Evolutionary conservation across 2,888 invertebrate species (phyloP), one percentile per base, ranked within the genome.

Genomic region (Cylloceria caligata): DNA sequence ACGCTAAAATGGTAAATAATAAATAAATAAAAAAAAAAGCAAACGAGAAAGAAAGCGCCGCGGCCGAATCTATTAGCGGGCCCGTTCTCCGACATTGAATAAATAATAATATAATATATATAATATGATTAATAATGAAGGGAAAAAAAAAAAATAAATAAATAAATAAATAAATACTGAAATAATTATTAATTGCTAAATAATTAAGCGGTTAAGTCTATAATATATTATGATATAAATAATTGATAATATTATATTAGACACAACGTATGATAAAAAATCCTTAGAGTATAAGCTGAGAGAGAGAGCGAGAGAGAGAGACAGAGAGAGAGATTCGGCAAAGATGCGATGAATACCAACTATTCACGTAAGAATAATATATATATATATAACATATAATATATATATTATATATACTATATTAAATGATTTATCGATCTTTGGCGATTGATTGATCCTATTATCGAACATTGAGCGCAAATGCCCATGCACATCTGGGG

Each of bases 11-110:
- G 60, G 60, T 60, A 34, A 34, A 60, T 60, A 60, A 60, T 60
- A 80, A 75, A 72, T 21, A 78, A 68, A 67, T 49, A 60, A 78
- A 69, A 64, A 39, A 52, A 60, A 64, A 65, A 76, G 76, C 49
- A 69, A 68, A 81, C 34, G 27, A 47, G 42, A 71, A 55, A 79
- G 42, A 83, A 67, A 72, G 88, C 57, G 88, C 87, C 87, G 86
- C 86, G 90, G 87, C 88, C 89, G 89, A 88, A 89, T 88, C 89
- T 89, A 89, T 90, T 88, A 88, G 89, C 90, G 89, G 89, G 89
- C 92, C 92, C 92, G 88, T 91, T 92, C 92, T 91, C 91, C 90
- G 90, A 91, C 89, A 91, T 92, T 91, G 90, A 65, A 90, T 91
- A 89, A 91, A 88, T 88, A 88, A 87, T 89, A 88, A 88, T 86